Evolutionary conservation across 2,113 vertebrate species (phyloP).

Genomic region (Alosa alosa): DNA sequence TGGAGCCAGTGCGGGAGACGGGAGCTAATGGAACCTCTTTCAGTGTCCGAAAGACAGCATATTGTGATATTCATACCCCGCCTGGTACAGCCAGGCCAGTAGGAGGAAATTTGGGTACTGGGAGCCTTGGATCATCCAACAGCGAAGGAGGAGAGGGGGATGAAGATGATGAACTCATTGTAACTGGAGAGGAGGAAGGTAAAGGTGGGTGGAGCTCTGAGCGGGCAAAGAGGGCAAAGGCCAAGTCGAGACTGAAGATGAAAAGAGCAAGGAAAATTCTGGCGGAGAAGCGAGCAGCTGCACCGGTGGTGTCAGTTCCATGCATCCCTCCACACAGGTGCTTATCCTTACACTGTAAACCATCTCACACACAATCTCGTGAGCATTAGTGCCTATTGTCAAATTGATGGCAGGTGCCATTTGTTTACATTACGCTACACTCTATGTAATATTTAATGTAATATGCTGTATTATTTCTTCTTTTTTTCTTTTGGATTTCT

Average conservation of each 20-base stretch:
- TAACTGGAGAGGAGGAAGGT: conserved; percentile 89
- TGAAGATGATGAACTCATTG: conserved; percentile 85
- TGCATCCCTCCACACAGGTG: conserved; percentile 97
- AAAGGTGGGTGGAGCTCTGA: conserved; percentile 95
- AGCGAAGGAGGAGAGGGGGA: conserved; percentile 93
- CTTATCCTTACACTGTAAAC: background rate
- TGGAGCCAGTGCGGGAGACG: conserved; percentile 96
- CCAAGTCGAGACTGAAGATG: conserved; percentile 97
- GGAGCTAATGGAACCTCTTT: conserved; percentile 96
- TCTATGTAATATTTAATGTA: too few species aligned
- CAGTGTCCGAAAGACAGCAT: conserved; percentile 95
- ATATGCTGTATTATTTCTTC: too few species aligned
- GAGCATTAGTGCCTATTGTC: background rate
- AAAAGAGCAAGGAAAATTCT: conserved; percentile 95
- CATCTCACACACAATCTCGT: background rate
- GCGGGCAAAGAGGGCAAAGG: conserved; percentile 94
- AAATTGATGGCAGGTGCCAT: too few species aligned
- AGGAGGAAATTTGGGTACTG: conserved; percentile 62
- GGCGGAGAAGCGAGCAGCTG: conserved; percentile 93
- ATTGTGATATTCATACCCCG: conserved; percentile 96
- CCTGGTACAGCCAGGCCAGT: conserved; percentile 82
- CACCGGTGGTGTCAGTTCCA: conserved; percentile 93
- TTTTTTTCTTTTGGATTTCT: too few species aligned
- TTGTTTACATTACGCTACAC: too few species aligned
- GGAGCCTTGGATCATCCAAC: conserved; percentile 79